Conservation (phyloP, 1,140 invertebrate species). For the Halesus radiatus region DNA sequence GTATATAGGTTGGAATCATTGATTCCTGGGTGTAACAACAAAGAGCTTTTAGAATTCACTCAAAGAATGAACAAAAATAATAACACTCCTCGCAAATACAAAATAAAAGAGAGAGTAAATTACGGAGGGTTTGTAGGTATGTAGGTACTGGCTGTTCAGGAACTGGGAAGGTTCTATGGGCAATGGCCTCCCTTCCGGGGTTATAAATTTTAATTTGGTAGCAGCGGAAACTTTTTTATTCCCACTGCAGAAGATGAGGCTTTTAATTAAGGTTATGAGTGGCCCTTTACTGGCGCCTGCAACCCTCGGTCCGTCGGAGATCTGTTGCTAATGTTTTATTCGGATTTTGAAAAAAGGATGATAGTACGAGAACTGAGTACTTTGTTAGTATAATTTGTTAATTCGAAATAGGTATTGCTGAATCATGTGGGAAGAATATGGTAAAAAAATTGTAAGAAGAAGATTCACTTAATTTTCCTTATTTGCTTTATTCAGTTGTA, state of each 20-base stretch:
- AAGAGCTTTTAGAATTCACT: too few relatives aligned
- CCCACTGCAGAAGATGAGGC: constrained; percentile 56
- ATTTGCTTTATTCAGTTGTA: too few relatives aligned
- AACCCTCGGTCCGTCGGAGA: background rate
- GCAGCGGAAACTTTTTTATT: constrained; percentile 56
- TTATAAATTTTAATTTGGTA: constrained; percentile 58
- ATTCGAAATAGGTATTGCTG: too few relatives aligned
- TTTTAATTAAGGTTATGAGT: constrained; percentile 58
- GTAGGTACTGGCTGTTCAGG: constrained; percentile 26
- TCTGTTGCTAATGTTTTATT: background rate
- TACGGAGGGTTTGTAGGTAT: background rate
- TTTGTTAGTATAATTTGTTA: too few relatives aligned
- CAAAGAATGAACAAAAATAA: too few relatives aligned
- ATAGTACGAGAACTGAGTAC: too few relatives aligned
- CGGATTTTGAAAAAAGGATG: background rate
- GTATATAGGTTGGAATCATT: too few relatives aligned
- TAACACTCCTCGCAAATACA: too few relatives aligned
- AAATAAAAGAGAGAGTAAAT: constrained; percentile 13
- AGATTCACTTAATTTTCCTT: too few relatives aligned
- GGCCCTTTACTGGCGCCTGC: constrained; percentile 37
- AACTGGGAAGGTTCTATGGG: background rate
- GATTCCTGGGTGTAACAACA: too few relatives aligned
- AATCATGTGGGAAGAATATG: too few relatives aligned
- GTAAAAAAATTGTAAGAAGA: too few relatives aligned
- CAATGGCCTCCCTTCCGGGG: constrained; percentile 46